phyloP scores from a whole-genome alignment of 2,888 invertebrate genomes.

The Drosophila nigritarsus region DNA sequence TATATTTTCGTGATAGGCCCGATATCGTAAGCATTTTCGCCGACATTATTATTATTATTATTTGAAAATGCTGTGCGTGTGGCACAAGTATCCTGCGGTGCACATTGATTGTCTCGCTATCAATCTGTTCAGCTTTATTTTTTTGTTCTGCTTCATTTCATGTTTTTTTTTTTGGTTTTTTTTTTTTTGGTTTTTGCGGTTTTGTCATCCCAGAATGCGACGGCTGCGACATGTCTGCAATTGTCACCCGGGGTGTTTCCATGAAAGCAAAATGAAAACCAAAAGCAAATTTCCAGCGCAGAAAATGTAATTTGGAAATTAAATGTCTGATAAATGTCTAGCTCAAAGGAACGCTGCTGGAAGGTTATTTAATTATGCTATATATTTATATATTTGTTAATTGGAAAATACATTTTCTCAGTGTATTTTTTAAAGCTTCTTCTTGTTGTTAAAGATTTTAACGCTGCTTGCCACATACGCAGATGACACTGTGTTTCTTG shows the following conservation, averaged over 20 bases:
- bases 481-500: too few relatives aligned
- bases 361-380: neutral
- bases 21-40: constrained; percentile 14
- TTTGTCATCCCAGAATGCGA: constrained; percentile 59
- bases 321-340: constrained; percentile 65
- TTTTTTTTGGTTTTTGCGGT: constrained; percentile 52
- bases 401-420: neutral
- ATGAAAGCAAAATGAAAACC: neutral
- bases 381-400: neutral
- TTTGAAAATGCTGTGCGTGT: constrained; percentile 52
- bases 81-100: constrained; percentile 66
- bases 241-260: constrained; percentile 67
- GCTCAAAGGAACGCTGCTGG: neutral
- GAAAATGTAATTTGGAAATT: constrained; percentile 44
- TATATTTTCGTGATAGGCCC: constrained; percentile 18
- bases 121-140: constrained; percentile 39
- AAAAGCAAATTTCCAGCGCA: neutral
- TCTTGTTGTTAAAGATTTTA: neutral
- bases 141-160: constrained; percentile 24
- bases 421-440: too few relatives aligned
- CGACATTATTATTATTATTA: constrained; percentile 23
- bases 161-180: constrained; percentile 18
- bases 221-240: constrained; percentile 48
- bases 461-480: too few relatives aligned
- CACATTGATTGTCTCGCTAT: constrained; percentile 66